Evolutionary conservation across 2,888 invertebrate genomes (phyloP).

Genomic region (Crepidodera aurea): DNA sequence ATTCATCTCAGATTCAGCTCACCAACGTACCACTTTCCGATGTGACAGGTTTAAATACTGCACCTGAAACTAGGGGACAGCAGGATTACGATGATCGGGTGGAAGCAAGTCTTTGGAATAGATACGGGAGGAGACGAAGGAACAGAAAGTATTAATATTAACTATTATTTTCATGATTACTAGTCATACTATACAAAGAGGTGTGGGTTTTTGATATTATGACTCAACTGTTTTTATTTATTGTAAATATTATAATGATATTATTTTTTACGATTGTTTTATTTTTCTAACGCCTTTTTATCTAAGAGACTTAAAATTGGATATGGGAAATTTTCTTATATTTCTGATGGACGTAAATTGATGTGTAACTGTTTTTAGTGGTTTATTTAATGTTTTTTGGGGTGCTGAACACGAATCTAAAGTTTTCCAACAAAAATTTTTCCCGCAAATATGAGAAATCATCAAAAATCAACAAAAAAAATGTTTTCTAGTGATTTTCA

Average conservation of each 20-base stretch:
- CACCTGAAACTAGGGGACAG: background rate
- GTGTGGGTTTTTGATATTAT: slow-evolving; percentile 18
- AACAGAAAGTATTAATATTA: slow-evolving; percentile 14
- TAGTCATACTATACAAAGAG: slow-evolving; percentile 34
- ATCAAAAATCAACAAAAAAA: too few relatives aligned
- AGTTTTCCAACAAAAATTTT: too few relatives aligned
- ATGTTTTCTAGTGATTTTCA: too few relatives aligned
- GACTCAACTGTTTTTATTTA: background rate
- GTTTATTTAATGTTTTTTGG: too few relatives aligned
- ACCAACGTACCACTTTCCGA: slow-evolving; percentile 6
- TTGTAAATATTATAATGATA: background rate
- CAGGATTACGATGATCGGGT: slow-evolving; percentile 23
- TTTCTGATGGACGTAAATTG: too few relatives aligned
- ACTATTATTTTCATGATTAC: background rate
- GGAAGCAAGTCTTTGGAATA: slow-evolving; percentile 31
- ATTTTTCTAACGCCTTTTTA: background rate
- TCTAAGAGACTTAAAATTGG: background rate
- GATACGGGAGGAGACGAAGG: slow-evolving; percentile 37
- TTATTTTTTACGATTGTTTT: background rate
- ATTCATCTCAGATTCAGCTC: slow-evolving; percentile 24
- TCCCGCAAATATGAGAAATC: too few relatives aligned
- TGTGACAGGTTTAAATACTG: background rate
- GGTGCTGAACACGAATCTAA: too few relatives aligned
- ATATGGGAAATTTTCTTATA: too few relatives aligned
- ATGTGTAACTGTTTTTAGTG: too few relatives aligned